A percentile compares a stretch with the other conserved stretches of the same genome.
phyloP scores from a whole-genome alignment of 2,113 vertebrate genomes.

The Pelvicachromis taeniatus region DNA sequence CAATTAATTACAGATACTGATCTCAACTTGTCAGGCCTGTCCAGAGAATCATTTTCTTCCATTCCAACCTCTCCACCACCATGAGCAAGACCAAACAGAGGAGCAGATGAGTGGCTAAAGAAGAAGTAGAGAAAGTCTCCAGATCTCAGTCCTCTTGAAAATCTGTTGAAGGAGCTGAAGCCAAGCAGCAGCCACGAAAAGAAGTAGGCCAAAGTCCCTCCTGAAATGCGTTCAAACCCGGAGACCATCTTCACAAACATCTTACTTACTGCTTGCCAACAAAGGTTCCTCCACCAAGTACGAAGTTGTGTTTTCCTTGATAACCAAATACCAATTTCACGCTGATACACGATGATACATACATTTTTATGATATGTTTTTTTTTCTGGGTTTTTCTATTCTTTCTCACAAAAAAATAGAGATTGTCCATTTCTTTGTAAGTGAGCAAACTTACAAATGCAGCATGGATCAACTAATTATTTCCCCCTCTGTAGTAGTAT shows the following conservation, averaged over 20 bases:
- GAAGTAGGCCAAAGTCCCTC: neutral
- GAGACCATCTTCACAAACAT: neutral
- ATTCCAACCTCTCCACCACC: neutral
- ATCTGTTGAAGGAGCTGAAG: neutral
- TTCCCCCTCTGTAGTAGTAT: neutral
- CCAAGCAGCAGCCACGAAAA: neutral
- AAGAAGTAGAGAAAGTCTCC: neutral
- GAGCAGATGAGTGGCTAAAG: neutral
- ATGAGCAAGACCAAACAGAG: neutral
- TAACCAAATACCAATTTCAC: neutral
- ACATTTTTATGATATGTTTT: too few species aligned
- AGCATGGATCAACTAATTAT: neutral
- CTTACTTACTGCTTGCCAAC: neutral
- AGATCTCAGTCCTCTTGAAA: neutral
- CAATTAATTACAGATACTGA: too few species aligned
- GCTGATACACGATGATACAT: too few species aligned
- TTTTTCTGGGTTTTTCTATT: neutral
- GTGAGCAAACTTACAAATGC: neutral
- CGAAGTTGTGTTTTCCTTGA: neutral
- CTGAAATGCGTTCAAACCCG: fast-evolving
- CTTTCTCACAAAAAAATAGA: neutral
- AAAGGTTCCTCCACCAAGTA: neutral
- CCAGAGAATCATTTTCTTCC: neutral
- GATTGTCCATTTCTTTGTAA: neutral
- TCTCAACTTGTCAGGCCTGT: neutral